These are phyloP conservation scores for Pinctada fucata DNA, from an alignment of 2,888 invertebrate genomes.

Conservation along the genomic window DNA sequence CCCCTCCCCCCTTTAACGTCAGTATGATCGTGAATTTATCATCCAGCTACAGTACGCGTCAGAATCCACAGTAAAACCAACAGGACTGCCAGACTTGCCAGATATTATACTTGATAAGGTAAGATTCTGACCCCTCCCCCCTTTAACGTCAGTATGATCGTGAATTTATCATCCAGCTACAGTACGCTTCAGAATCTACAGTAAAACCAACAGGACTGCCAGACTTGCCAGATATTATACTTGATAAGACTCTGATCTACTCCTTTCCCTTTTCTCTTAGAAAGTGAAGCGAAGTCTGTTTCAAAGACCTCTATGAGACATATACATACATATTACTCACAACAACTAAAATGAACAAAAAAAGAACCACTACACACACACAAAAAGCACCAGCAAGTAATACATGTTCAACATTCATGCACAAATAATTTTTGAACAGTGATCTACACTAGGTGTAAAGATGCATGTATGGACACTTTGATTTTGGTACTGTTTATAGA, in stretches of 20 bases:
- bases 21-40: constrained; percentile 89
- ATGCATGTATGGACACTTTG: too few relatives aligned
- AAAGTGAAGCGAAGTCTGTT: background rate
- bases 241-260: constrained; percentile 54
- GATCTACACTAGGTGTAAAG: too few relatives aligned
- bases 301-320: background rate
- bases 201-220: constrained; percentile 85
- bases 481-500: too few relatives aligned
- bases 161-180: constrained; percentile 87
- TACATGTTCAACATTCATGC: too few relatives aligned
- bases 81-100: constrained; percentile 83
- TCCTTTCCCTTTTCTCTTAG: background rate
- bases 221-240: constrained; percentile 80
- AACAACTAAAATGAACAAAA: too few relatives aligned
- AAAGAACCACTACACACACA: too few relatives aligned
- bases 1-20: constrained; percentile 79
- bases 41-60: constrained; percentile 86
- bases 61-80: constrained; percentile 86
- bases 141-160: constrained; percentile 86
- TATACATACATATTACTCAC: background rate
- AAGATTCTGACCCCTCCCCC: constrained; percentile 19
- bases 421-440: too few relatives aligned
- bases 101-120: constrained; percentile 74
- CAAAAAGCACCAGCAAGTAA: too few relatives aligned
- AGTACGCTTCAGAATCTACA: constrained; percentile 85